Evolutionary conservation across 2,113 vertebrate species (phyloP).

Genomic region (Campylomormyrus tamandua): DNA sequence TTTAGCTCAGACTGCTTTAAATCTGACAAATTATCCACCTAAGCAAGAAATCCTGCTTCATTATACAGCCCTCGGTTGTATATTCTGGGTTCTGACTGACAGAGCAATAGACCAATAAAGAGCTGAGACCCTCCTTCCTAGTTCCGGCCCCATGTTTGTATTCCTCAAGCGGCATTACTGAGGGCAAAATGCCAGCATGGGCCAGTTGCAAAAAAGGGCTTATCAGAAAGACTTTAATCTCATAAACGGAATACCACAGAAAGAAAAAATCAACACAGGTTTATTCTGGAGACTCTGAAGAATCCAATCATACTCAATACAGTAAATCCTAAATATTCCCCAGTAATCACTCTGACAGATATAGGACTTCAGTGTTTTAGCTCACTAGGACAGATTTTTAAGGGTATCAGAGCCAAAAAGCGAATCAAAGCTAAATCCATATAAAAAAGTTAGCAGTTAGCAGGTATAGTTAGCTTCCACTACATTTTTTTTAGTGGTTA

Average conservation of each 20-base stretch:
- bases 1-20: not conserved
- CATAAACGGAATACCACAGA: not conserved
- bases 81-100: not conserved
- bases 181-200: not conserved
- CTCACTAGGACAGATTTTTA: not conserved
- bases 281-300: not conserved
- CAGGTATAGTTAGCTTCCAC: not conserved
- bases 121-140: not conserved
- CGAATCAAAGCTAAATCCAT: not conserved
- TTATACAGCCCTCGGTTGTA: not conserved
- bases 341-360: not conserved
- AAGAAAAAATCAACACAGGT: not conserved
- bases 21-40: not conserved
- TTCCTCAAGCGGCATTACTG: not conserved
- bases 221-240: not conserved
- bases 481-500: not conserved
- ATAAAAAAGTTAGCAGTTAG: not conserved
- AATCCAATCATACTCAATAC: not conserved
- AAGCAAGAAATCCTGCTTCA: not conserved
- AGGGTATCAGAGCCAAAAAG: not conserved
- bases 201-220: not conserved
- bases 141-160: not conserved
- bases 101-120: not conserved
- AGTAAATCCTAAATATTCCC: not conserved
- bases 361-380: not conserved